Evolutionary conservation across 1,140 invertebrate genomes (phyloP).

Genomic region (Drosophila mojavensis): DNA sequence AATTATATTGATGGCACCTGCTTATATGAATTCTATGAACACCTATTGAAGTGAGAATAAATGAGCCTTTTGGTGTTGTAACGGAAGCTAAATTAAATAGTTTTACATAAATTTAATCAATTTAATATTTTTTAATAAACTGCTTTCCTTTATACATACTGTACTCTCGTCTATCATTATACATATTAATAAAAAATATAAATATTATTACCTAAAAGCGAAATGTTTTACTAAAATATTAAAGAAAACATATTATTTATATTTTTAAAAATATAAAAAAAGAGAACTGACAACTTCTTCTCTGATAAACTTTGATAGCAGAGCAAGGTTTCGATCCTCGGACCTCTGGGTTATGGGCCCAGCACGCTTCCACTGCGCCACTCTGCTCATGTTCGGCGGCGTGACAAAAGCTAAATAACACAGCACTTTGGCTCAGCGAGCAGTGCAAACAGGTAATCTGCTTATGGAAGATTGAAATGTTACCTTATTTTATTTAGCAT

Average conservation of each 20-base stretch:
- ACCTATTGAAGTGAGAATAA: too few relatives aligned
- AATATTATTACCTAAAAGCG: too few relatives aligned
- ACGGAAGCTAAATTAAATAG: background rate
- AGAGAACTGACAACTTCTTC: background rate
- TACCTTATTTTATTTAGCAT: constrained; percentile 17
- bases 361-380: constrained; percentile 99
- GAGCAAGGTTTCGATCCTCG: constrained; percentile 97
- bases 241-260: background rate
- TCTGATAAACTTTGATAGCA: constrained; percentile 86
- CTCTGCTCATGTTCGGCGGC: constrained; percentile 88
- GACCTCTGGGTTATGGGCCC: constrained; percentile 99
- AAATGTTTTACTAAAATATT: background rate
- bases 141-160: too few relatives aligned
- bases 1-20: background rate
- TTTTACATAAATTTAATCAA: background rate
- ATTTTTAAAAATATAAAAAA: constrained; percentile 6
- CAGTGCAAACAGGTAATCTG: background rate
- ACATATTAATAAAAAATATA: too few relatives aligned
- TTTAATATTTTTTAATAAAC: too few relatives aligned
- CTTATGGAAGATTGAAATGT: background rate
- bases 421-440: background rate
- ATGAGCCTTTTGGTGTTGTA: background rate
- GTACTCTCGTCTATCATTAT: too few relatives aligned
- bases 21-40: too few relatives aligned
- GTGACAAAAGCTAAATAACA: background rate